Evolutionary conservation across 2,888 invertebrate genomes (phyloP).

Genomic region (Amblyteles armatorius): DNA sequence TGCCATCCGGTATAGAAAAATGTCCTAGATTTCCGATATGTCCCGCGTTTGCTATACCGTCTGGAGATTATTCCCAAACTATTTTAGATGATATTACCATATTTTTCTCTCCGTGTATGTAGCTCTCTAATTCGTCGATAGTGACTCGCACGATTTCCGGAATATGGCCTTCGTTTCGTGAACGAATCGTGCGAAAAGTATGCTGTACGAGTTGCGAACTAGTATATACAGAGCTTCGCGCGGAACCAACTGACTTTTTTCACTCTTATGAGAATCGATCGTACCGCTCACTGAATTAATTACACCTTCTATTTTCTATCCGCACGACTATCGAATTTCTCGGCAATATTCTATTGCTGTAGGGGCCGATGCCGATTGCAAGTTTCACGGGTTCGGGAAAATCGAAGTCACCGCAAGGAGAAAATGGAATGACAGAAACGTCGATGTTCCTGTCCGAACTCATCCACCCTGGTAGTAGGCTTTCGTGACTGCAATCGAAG

Average conservation of each 20-base stretch:
- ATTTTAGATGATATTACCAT: too few species aligned
- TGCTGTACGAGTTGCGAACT: not conserved
- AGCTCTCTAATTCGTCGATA: constrained; percentile 13
- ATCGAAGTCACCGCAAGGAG: constrained; percentile 17
- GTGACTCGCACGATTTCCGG: constrained; percentile 21
- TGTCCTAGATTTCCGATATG: too few species aligned
- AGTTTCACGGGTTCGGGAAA: constrained; percentile 14
- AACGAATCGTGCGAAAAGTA: not conserved
- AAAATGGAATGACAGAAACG: not conserved
- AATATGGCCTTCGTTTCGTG: constrained; percentile 7
- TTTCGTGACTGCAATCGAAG: constrained; percentile 49
- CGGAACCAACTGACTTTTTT: constrained; percentile 17
- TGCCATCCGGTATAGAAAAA: too few species aligned
- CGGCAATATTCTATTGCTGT: constrained; percentile 45
- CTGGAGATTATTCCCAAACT: too few species aligned
- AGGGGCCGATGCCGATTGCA: not conserved
- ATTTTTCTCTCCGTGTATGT: too few species aligned
- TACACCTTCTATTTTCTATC: constrained; percentile 74
- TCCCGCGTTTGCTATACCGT: too few species aligned
- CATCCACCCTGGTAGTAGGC: constrained; percentile 9
- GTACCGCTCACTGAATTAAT: constrained; percentile 73
- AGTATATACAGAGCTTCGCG: not conserved
- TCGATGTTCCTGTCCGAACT: constrained; percentile 6
- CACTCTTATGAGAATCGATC: constrained; percentile 14
- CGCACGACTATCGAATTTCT: constrained; percentile 68